A percentile compares a stretch with the other conserved stretches of the same genome.
phyloP scores from a whole-genome alignment of 2,797 vertebrate genomes.

The Gallirallus australis region DNA sequence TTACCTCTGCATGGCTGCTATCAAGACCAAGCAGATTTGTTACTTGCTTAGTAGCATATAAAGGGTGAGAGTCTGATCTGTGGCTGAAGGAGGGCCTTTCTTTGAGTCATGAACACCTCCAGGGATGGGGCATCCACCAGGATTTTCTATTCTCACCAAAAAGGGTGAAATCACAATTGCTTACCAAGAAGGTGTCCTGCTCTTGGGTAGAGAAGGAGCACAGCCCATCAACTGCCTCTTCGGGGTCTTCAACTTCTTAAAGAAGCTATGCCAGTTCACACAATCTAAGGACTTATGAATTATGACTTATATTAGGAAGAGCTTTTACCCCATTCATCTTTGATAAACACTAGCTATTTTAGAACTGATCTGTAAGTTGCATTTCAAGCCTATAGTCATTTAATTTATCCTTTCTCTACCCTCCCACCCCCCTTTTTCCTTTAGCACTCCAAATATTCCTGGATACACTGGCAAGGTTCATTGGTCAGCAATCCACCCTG shows the following conservation, averaged over 20 bases:
- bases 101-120: no score
- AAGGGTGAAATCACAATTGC: no score
- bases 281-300: not conserved
- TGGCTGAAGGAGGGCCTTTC: no score
- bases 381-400: constrained; percentile 32
- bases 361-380: not conserved
- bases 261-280: not conserved
- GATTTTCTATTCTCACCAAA: no score
- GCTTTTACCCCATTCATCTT: not conserved
- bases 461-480: constrained; percentile 83
- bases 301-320: not conserved
- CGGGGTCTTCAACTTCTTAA: not conserved
- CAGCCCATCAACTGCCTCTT: no score
- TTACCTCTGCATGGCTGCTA: not conserved
- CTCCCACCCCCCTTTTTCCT: constrained; percentile 41
- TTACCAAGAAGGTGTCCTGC: no score
- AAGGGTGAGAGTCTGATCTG: no score
- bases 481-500: constrained; percentile 75
- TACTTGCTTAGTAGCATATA: not conserved
- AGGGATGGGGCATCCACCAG: no score
- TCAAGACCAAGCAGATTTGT: not conserved
- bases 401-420: constrained; percentile 29
- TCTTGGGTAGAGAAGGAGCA: no score
- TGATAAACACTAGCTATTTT: not conserved
- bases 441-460: constrained; percentile 81